phyloP scores from a whole-genome alignment of 2,888 invertebrate species.

The Agriopis leucophaearia region DNA sequence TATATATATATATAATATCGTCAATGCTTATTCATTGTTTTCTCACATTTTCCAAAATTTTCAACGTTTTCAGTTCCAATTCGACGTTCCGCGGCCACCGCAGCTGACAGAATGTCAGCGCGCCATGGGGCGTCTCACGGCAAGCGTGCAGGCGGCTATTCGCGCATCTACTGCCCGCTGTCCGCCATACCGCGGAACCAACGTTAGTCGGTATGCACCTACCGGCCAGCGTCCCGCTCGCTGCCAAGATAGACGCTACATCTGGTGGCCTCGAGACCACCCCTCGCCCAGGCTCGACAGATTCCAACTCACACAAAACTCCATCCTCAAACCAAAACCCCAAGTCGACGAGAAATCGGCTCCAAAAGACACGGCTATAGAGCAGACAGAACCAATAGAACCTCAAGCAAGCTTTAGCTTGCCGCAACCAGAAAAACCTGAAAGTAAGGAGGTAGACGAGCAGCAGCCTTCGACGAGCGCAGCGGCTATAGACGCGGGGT shows the following conservation, averaged over 20 bases:
- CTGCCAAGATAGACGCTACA: conserved; percentile 67
- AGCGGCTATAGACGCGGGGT: conserved; percentile 64
- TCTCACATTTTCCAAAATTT: too few species aligned
- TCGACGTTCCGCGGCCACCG: conserved; percentile 73
- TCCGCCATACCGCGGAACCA: conserved; percentile 76
- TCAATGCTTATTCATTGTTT: too few species aligned
- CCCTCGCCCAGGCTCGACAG: conserved; percentile 65
- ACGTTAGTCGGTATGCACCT: conserved; percentile 77
- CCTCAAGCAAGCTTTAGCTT: conserved; percentile 44
- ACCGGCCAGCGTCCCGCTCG: conserved; percentile 72
- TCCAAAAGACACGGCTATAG: conserved; percentile 45
- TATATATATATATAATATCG: too few species aligned
- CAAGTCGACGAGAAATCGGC: conserved; percentile 50
- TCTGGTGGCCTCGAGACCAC: conserved; percentile 76
- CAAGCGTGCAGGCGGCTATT: conserved; percentile 75
- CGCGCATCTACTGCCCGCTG: conserved; percentile 71
- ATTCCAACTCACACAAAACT: conserved; percentile 59
- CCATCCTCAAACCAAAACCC: conserved; percentile 42
- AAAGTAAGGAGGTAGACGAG: conserved; percentile 63
- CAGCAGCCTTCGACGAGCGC: conserved; percentile 72
- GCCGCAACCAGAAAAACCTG: conserved; percentile 52
- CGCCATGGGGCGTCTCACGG: conserved; percentile 72
- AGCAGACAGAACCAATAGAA: conserved; percentile 40
- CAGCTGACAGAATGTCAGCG: conserved; percentile 72
- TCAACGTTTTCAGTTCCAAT: conserved; percentile 66